Base-by-base conservation (phyloP, 1,140 invertebrate genomes). In the Rhyacophila brunnea region DNA sequence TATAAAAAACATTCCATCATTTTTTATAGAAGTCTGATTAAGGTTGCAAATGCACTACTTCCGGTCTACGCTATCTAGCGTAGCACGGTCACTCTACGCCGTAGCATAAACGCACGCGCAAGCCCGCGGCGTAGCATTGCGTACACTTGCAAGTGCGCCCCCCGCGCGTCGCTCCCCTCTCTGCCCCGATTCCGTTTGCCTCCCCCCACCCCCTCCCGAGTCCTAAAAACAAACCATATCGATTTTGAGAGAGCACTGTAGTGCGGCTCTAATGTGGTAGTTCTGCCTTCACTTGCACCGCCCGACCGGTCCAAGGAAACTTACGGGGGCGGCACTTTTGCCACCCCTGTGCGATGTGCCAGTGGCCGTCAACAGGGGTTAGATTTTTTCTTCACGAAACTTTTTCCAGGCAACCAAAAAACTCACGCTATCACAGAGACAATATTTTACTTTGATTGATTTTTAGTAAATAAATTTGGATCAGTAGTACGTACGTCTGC, bases 281-380 rank as follows among this genome's bases (percentile, higher is more conserved):
- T 64, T 64, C 55, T 58, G 58, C 62, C 62, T 64, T 64, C 58
- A 60, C 62, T 64, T 64, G 62, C 62, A 66, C 58, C 53, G 43
- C 52, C 53, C 58, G 45, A 48, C 67, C 74, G 71, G 71, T 72
- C 70, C 70, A 71, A 65, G 13, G 20, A 44, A 54, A 55, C 52
- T 55, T 55, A 43, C 52, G 32, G 43, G 52, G 52, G 52, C 11
- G 54, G 14, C 20, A 17, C 42, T 35, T n/a, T 19, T 46, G 14
- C 23, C 19, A 6, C 43, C 23, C 19, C 52, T 38, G 45, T 19
- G 54, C 23, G 4, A 28, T 28, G 23, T 28, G 23, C 23, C 23
- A 28, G 23, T 28, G 23, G 4, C 23, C 9, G 4, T 28, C 23
- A 28, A 28, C 23, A 28, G 23, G 23, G 9, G n/a, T n/a, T n/a